Conservation (phyloP, 2,888 invertebrate species). For the Pherbina coryleti region DNA sequence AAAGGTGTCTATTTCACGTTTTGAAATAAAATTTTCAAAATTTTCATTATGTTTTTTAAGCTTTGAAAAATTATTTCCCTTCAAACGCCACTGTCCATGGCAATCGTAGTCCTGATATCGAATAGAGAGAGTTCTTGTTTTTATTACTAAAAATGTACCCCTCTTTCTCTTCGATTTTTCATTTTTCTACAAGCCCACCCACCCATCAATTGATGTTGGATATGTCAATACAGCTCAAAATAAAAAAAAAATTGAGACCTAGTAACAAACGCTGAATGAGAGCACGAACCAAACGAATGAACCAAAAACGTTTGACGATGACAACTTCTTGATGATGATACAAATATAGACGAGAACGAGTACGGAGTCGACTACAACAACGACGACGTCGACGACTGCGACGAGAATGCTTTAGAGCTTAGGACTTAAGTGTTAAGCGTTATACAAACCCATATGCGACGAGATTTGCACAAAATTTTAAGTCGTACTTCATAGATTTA, state of each 20-base stretch:
- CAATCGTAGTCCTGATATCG: not conserved
- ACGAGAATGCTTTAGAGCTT: conserved; percentile 24
- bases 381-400: not conserved
- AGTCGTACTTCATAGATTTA: conserved; percentile 58
- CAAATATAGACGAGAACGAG: not conserved
- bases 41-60: too few species aligned
- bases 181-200: too few species aligned
- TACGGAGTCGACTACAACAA: not conserved
- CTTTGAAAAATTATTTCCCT: too few species aligned
- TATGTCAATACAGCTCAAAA: too few species aligned
- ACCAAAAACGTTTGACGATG: conserved; percentile 27
- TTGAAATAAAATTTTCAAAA: too few species aligned
- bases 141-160: not conserved
- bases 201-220: too few species aligned
- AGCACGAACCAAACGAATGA: conserved; percentile 6
- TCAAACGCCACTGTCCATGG: too few species aligned
- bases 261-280: conserved; percentile 10
- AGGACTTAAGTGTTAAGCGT: conserved; percentile 66
- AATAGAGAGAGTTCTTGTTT: not conserved
- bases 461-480: conserved; percentile 58
- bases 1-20: too few species aligned
- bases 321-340: not conserved
- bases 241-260: not conserved
- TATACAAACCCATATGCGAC: conserved; percentile 60
- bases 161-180: too few species aligned